Conservation (phyloP, 2,888 invertebrate species). For the Hypolimnas misippus region DNA sequence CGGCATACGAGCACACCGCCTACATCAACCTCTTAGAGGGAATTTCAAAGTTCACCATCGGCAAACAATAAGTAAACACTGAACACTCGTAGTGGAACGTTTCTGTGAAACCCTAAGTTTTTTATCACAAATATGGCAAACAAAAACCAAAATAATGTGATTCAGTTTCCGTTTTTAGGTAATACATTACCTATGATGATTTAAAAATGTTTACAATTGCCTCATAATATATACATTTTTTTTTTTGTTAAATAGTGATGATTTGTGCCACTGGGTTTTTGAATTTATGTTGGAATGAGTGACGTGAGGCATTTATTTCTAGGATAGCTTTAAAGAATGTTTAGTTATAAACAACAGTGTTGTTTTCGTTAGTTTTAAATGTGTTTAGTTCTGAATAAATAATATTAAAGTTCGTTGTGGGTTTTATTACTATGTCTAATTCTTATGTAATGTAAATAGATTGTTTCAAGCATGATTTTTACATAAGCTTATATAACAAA, state of each 20-base stretch:
- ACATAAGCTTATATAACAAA: too few relatives aligned
- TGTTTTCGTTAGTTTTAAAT: conserved; percentile 53
- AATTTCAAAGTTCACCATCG: conserved; percentile 92
- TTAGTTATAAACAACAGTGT: conserved; percentile 53
- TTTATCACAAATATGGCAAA: background rate
- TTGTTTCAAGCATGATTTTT: too few relatives aligned
- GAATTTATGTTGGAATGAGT: conserved; percentile 39
- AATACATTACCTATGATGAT: too few relatives aligned
- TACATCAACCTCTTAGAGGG: conserved; percentile 95
- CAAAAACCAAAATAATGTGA: background rate
- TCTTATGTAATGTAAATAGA: too few relatives aligned
- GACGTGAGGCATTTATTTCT: conserved; percentile 67
- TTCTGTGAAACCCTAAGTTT: conserved; percentile 31
- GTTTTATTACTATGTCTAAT: too few relatives aligned
- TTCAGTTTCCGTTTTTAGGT: background rate
- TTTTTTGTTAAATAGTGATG: background rate
- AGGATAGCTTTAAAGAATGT: conserved; percentile 72
- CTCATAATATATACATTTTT: background rate
- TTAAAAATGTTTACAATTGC: background rate
- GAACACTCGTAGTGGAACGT: conserved; percentile 11
- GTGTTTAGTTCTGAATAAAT: conserved; percentile 67
- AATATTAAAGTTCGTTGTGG: conserved; percentile 36
- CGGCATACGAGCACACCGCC: conserved; percentile 95
- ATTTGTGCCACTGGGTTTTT: conserved; percentile 33
- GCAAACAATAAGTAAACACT: conserved; percentile 63